Evolutionary conservation across 1,140 invertebrate species (phyloP), one percentile per base, ranked within the genome.

Genomic region (Cotesia glomerata): DNA sequence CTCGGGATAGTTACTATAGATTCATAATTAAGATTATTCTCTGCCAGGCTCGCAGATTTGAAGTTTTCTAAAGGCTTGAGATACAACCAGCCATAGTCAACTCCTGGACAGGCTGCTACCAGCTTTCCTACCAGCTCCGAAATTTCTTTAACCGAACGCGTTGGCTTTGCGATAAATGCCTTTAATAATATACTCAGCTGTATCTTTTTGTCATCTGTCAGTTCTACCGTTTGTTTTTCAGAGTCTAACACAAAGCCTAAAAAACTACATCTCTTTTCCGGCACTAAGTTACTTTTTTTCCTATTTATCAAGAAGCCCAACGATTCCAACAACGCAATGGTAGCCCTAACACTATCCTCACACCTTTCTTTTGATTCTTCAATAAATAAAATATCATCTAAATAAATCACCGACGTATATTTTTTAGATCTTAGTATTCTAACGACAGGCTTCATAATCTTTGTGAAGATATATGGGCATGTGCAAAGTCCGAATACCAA

Each of bases 391-490:
- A 69, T 58, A 54, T 69, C 66, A 69, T 69, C 66, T 39, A 69
- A 39, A 14, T 69, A 69, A 51, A 56, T 69, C 5, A 69, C 66
- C 4, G 66, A 69, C 8, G 66, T 16, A 14, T 56, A 69, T n/a
- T 34, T 18, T 39, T 34, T 69, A 4, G 8, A 16, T 36, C 66
- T 32, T 34, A 69, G 36, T 3, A 58, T 13, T 34, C 54, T 34
- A 9, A 69, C 16, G 2, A 71, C 69, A 13, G 69, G 69, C 49
- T 74, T 76, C 62, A 65, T 59, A 14, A 75, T 61, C 66, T 77
- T 78, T 34, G 76, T 78, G 59, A 76, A 79, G 59, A 77, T 72
- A 62, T 74, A 79, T 52, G 70, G 79, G 39, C 58, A 74, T 5
- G 36, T 66, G 34, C 34, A 70, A 11, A 74, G 49, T 0, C 73